Evolutionary conservation across 2,888 invertebrate genomes (phyloP).

Genomic region (Volucella bombylans): DNA sequence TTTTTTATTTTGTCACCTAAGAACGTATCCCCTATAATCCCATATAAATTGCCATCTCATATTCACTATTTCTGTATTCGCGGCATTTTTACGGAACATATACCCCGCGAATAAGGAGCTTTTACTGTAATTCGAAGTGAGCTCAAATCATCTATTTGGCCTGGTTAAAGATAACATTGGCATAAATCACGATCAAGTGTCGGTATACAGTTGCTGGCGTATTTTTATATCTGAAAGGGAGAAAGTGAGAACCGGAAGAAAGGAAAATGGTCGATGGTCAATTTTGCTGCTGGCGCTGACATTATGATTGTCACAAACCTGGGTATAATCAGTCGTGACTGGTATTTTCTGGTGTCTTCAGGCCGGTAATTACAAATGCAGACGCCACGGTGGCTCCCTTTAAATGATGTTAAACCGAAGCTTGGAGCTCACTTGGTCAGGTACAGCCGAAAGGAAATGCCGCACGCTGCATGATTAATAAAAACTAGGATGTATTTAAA

Average conservation of each 20-base stretch:
- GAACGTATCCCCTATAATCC: too few species aligned
- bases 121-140: conserved; percentile 38
- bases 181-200: conserved; percentile 66
- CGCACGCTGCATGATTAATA: conserved; percentile 1
- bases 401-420: conserved; percentile 59
- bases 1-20: too few species aligned
- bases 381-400: conserved; percentile 42
- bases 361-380: conserved; percentile 68
- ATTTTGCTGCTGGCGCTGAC: conserved; percentile 59
- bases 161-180: conserved; percentile 50
- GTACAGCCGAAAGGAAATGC: conserved; percentile 71
- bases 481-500: conserved; percentile 67
- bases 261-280: conserved; percentile 64
- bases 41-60: too few species aligned
- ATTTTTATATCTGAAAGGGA: conserved; percentile 32
- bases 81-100: too few species aligned
- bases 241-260: conserved; percentile 74
- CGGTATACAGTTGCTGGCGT: conserved; percentile 39
- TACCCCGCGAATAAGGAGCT: too few species aligned
- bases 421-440: conserved; percentile 67
- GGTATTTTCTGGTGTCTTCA: conserved; percentile 46
- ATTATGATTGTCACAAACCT: conserved; percentile 70
- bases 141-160: conserved; percentile 64
- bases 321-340: conserved; percentile 43
- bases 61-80: too few species aligned